Conservation (phyloP, 2,113 vertebrate species). For the Orientallactaga bullata region DNA sequence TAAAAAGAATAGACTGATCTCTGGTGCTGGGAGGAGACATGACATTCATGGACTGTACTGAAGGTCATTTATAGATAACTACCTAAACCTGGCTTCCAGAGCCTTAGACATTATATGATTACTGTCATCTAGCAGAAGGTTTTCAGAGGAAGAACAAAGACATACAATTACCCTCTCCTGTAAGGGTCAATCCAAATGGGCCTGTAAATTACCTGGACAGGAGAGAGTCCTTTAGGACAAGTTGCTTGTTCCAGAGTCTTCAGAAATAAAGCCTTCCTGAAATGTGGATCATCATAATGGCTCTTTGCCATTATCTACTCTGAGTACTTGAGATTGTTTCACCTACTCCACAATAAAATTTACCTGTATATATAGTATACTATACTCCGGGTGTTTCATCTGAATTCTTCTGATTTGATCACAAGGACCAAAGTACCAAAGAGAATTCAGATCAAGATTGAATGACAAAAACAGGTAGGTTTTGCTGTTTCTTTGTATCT, state of each 20-base stretch:
- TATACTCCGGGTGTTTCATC: neutral
- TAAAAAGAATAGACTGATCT: neutral
- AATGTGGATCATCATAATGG: neutral
- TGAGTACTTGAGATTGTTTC: neutral
- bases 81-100: neutral
- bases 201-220: no score
- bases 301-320: no score
- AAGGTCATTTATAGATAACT: neutral
- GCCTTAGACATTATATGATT: neutral
- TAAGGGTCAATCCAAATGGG: neutral
- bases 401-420: neutral
- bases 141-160: neutral
- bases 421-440: neutral
- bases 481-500: neutral
- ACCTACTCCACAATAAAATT: neutral
- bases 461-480: neutral
- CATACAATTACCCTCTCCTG: neutral
- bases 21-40: neutral
- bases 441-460: neutral
- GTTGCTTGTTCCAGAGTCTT: neutral
- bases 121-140: neutral
- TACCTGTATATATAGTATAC: neutral
- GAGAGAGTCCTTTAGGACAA: neutral
- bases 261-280: neutral
- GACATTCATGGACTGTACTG: neutral